Evolutionary conservation across 2,797 vertebrate species (phyloP).

Genomic region (Mastacembelus armatus): DNA sequence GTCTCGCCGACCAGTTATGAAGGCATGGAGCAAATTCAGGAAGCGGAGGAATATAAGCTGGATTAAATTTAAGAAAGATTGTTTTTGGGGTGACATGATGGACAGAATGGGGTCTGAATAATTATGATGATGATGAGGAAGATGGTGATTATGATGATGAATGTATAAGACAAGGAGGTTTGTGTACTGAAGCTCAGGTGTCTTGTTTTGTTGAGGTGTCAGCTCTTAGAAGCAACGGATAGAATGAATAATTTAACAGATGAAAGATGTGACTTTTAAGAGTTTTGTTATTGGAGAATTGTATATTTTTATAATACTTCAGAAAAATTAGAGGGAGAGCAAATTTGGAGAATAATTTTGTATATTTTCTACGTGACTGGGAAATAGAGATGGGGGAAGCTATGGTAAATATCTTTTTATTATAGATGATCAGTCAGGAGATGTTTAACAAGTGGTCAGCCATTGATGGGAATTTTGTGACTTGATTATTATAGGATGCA

Average conservation of each 20-base stretch:
- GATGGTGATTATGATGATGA: constrained; percentile 77
- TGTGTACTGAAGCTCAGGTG: constrained; percentile 81
- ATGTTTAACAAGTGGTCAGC: constrained; percentile 67
- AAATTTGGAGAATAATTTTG: constrained; percentile 86
- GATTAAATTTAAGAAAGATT: constrained; percentile 70
- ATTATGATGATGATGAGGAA: constrained; percentile 55
- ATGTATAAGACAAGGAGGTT: constrained; percentile 78
- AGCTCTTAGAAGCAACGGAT: constrained; percentile 73
- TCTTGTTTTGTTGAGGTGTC: constrained; percentile 75
- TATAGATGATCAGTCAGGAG: constrained; percentile 66
- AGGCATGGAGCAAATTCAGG: constrained; percentile 29
- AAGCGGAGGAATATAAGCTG: constrained; percentile 61
- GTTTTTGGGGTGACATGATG: constrained; percentile 53
- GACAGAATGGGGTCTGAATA: constrained; percentile 64
- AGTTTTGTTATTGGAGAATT: constrained; percentile 87
- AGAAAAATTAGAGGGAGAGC: constrained; percentile 79
- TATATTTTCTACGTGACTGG: constrained; percentile 85
- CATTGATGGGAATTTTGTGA: constrained; percentile 68
- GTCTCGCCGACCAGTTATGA: constrained; percentile 88
- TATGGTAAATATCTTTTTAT: constrained; percentile 77
- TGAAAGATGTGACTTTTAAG: constrained; percentile 80
- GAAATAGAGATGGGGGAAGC: constrained; percentile 64
- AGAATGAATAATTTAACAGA: constrained; percentile 81
- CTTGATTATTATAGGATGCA: constrained; percentile 58
- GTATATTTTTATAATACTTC: constrained; percentile 90